Conservation (phyloP, 1,140 invertebrate genomes). For the Neomicropteryx cornuta region DNA sequence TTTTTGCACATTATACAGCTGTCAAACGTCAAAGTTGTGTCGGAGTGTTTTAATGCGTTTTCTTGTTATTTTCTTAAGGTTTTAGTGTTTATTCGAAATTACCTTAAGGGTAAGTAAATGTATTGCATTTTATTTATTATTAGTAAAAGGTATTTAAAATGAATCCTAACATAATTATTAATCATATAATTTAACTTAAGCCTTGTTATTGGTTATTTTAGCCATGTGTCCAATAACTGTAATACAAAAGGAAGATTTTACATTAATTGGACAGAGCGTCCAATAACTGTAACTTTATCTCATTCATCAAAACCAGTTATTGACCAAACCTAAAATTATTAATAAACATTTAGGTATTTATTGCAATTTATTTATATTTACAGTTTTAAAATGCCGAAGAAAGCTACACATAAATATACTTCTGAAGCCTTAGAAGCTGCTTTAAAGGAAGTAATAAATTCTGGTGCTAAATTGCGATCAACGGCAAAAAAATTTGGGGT, state of each 20-base stretch:
- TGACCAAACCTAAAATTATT: too few species aligned
- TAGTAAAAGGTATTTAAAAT: too few species aligned
- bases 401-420: neutral
- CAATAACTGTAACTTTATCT: neutral
- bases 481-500: slow-evolving; percentile 1
- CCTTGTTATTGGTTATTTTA: too few species aligned
- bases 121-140: too few species aligned
- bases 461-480: slow-evolving; percentile 1
- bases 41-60: too few species aligned
- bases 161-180: too few species aligned
- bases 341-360: too few species aligned
- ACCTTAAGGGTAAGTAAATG: too few species aligned
- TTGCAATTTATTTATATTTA: neutral
- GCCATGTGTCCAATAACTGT: neutral
- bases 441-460: neutral
- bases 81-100: too few species aligned
- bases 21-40: neutral
- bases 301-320: too few species aligned
- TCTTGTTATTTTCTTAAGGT: too few species aligned
- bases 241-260: neutral
- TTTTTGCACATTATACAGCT: neutral
- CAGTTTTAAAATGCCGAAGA: neutral
- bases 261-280: neutral
- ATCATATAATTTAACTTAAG: too few species aligned
- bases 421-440: neutral